Base-by-base conservation (phyloP, 2,113 vertebrate genomes). In the Cygnus buccinator region DNA sequence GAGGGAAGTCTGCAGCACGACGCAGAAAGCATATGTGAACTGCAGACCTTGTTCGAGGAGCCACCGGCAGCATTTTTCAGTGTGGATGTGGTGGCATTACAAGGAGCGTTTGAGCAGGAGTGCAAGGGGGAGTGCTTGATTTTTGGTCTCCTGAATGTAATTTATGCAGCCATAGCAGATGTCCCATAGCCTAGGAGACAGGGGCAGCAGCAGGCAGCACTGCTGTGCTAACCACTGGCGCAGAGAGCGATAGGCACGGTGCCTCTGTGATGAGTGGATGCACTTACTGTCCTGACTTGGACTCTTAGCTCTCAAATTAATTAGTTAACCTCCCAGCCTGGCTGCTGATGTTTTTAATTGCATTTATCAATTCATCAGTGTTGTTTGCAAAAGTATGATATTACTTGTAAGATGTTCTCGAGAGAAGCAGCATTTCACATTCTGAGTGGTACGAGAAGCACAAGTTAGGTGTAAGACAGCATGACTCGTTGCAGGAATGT, bases 11-110 rank as follows among this genome's bases (percentile, higher is more conserved):
- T 95, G 72, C 48, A 76, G 74, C 52, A 90, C 50, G 57, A 92
- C 92, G 96, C 41, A 75, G 67, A 90, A 96, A 96, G 90, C 95
- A 82, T 41, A 73, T 91, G 97, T 95, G 95, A 96, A 76, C 87
- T 75, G 9, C 61, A 95, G 90, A 62, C 90, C 81, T 83, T 55
- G 61, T 44, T 86, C 68, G 85, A 95, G 15, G 76, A 95, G 80
- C 90, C 11, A 2, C 50, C 48, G 20, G 37, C 61, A 75, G 44
- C 59, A 21, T 83, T 91, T 91, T 87, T 73, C 66, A 54, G 82
- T 92, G 92, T 83, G 77, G 66, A 66, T 65, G 74, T 13, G 28
- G 48, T 52, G 50, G 66, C 46, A 74, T 92, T 95, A 95, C 26
- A 66, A 70, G 78, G 62, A 71, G 43, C 1, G 1, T 67, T 59